phyloP scores from a whole-genome alignment of 2,113 vertebrate genomes.

The Chaenocephalus aceratus region DNA sequence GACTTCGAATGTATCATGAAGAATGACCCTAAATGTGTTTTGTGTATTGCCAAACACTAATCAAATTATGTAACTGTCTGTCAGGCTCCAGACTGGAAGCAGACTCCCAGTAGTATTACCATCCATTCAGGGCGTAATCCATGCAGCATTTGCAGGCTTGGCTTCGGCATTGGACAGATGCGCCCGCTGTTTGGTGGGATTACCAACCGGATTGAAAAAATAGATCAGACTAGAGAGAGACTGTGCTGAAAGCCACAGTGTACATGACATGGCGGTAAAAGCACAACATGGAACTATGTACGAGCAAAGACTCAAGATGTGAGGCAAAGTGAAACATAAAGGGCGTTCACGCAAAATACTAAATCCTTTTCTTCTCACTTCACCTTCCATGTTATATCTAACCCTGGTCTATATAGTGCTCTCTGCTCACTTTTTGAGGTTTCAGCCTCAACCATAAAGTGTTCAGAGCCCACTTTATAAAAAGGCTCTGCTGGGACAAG shows the following conservation, averaged over 20 bases:
- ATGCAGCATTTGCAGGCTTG: constrained; percentile 72
- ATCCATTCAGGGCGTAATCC: constrained; percentile 74
- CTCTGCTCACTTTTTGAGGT: background rate
- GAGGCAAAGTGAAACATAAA: background rate
- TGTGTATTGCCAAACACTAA: constrained; percentile 62
- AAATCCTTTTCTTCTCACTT: constrained; percentile 1
- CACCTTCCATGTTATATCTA: background rate
- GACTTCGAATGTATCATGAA: constrained; percentile 46
- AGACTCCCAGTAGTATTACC: constrained; percentile 65
- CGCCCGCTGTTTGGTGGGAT: constrained; percentile 72
- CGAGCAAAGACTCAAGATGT: constrained; percentile 9
- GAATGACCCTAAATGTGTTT: constrained; percentile 55
- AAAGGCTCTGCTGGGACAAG: background rate
- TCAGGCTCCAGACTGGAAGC: constrained; percentile 63
- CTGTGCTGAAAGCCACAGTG: constrained; percentile 43
- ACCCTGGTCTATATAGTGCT: background rate
- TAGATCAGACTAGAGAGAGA: constrained; percentile 56
- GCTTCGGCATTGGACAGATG: constrained; percentile 72
- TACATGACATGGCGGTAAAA: constrained; percentile 38
- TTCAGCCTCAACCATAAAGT: background rate
- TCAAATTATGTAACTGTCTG: constrained; percentile 71
- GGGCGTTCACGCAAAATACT: background rate
- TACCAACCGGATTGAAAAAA: constrained; percentile 74
- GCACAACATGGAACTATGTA: constrained; percentile 13
- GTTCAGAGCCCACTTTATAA: background rate